Evolutionary conservation across 2,888 invertebrate species (phyloP).

Genomic region (Chrysina gloriosa): DNA sequence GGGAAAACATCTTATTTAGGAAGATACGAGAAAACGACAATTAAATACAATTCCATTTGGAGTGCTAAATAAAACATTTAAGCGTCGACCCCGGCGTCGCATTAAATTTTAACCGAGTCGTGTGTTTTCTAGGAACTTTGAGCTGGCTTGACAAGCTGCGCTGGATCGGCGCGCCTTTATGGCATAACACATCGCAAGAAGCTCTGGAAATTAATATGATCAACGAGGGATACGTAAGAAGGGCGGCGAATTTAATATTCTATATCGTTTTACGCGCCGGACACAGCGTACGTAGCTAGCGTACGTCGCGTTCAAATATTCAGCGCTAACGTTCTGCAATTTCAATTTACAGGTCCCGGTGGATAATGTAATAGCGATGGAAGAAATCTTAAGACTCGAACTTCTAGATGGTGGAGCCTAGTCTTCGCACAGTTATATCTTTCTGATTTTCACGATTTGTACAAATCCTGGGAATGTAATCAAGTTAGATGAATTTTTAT

Average conservation of each 20-base stretch:
- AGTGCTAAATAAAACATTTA: conserved; percentile 27
- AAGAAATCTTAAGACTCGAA: conserved; percentile 53
- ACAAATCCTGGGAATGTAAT: too few species aligned
- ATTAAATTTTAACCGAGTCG: conserved; percentile 24
- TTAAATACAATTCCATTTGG: conserved; percentile 31
- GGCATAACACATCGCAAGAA: conserved; percentile 74
- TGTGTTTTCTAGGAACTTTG: conserved; percentile 70
- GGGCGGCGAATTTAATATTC: conserved; percentile 76
- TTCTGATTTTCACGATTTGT: neutral
- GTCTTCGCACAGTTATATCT: neutral
- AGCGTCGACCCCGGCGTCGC: conserved; percentile 3
- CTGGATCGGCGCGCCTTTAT: conserved; percentile 73
- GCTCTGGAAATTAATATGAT: conserved; percentile 72
- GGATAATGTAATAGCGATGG: conserved; percentile 54
- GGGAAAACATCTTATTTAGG: conserved; percentile 2
- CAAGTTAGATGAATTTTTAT: too few species aligned
- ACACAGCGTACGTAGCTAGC: conserved; percentile 73
- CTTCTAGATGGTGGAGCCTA: conserved; percentile 41
- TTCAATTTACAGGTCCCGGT: conserved; percentile 52
- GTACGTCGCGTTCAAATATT: conserved; percentile 20
- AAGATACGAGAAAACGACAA: conserved; percentile 26
- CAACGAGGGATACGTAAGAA: conserved; percentile 80
- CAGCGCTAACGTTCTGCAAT: conserved; percentile 10
- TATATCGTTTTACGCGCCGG: conserved; percentile 85
- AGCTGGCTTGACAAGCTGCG: conserved; percentile 79